Percentiles rank a stretch among this genome's conserved stretches.
Evolutionary conservation across 2,888 invertebrate species (phyloP).

Genomic region (Stenichneumon culpator): DNA sequence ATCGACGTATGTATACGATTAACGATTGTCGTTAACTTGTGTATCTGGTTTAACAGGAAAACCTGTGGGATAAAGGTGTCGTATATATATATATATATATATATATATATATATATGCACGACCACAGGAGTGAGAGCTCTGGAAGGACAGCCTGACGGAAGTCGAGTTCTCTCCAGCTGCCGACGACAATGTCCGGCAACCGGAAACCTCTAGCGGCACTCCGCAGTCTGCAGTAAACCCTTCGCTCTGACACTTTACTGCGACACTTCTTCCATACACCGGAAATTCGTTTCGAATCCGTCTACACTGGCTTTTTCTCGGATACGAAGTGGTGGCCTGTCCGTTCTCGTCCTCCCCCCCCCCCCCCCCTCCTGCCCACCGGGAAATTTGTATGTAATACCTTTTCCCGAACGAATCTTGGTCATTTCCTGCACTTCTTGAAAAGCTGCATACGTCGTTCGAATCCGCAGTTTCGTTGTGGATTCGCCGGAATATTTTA

Average conservation of each 20-base stretch:
- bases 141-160: slow-evolving; percentile 44
- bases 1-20: background rate
- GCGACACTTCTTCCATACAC: slow-evolving; percentile 47
- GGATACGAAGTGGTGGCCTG: slow-evolving; percentile 12
- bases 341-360: background rate
- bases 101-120: slow-evolving; percentile 1
- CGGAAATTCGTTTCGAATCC: slow-evolving; percentile 67
- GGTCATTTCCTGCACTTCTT: slow-evolving; percentile 55
- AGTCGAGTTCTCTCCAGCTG: slow-evolving; percentile 56
- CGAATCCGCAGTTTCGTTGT: background rate
- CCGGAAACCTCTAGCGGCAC: slow-evolving; percentile 57
- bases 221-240: background rate
- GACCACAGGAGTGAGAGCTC: slow-evolving; percentile 41
- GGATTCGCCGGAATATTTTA: background rate
- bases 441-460: slow-evolving; percentile 4
- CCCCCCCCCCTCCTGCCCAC: slow-evolving; percentile 22
- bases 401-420: slow-evolving; percentile 63
- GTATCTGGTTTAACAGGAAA: background rate
- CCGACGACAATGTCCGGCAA: slow-evolving; percentile 65
- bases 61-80: slow-evolving; percentile 2
- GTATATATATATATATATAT: slow-evolving; percentile 11
- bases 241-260: slow-evolving; percentile 7
- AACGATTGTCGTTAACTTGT: background rate
- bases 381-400: slow-evolving; percentile 37
- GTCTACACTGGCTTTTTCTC: slow-evolving; percentile 32